Conservation (phyloP, 2,888 invertebrate genomes). For the Poecilus cupreus region DNA sequence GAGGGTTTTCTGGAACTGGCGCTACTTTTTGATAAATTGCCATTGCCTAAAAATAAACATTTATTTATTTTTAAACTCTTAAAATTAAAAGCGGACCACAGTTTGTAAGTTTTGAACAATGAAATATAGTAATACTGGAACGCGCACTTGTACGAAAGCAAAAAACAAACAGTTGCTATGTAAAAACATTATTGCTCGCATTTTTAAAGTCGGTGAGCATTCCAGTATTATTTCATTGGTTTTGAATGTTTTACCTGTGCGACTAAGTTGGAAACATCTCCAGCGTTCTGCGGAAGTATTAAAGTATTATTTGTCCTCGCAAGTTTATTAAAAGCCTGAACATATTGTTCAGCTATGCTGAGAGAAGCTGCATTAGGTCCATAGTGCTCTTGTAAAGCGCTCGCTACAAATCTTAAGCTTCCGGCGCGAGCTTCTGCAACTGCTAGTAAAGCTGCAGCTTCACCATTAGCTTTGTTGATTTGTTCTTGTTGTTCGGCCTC, state of each 20-base stretch:
- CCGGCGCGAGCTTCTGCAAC: constrained; percentile 94
- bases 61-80: not conserved
- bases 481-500: constrained; percentile 97
- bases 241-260: constrained; percentile 82
- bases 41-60: constrained; percentile 75
- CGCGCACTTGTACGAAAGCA: too few species aligned
- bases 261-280: constrained; percentile 86
- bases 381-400: constrained; percentile 76
- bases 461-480: constrained; percentile 94
- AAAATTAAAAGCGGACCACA: too few species aligned
- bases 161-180: too few species aligned
- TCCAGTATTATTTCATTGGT: too few species aligned
- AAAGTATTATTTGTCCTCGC: constrained; percentile 96
- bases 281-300: constrained; percentile 93
- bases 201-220: too few species aligned
- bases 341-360: constrained; percentile 96
- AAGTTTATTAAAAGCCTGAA: constrained; percentile 93
- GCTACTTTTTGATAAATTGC: constrained; percentile 78
- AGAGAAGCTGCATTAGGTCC: constrained; percentile 94
- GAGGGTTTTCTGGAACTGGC: constrained; percentile 59
- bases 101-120: too few species aligned
- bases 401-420: constrained; percentile 86
- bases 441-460: constrained; percentile 92
- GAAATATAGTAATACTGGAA: too few species aligned
- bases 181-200: too few species aligned